These are phyloP conservation scores for Leptocoma aspasia DNA, from an alignment of 2,113 vertebrate genomes.

Conservation along the genomic window DNA sequence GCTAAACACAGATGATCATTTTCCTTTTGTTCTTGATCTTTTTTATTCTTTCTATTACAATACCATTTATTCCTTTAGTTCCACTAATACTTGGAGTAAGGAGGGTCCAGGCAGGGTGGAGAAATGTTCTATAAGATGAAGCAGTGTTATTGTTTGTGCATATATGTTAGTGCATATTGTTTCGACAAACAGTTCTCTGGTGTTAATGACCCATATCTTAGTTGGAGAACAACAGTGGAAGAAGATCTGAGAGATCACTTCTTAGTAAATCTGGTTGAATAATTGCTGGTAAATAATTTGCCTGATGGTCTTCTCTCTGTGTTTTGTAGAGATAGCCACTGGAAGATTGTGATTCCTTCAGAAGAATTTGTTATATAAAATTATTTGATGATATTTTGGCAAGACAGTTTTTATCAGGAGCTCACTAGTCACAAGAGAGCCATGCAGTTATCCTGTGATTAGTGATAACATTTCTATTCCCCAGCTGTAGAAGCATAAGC, in stretches of 20 bases:
- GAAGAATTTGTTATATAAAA: not conserved
- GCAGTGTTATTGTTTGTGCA: not conserved
- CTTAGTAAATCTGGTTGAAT: not conserved
- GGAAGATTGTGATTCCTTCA: not conserved
- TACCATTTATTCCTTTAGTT: not conserved
- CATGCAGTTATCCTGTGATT: not conserved
- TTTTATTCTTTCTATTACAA: not conserved
- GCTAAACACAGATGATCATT: not conserved
- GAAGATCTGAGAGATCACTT: not conserved
- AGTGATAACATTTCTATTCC: not conserved
- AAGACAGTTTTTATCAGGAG: not conserved
- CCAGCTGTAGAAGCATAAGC: not conserved
- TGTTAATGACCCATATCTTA: not conserved
- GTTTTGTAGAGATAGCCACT: not conserved
- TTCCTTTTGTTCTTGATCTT: not conserved
- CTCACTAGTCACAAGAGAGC: not conserved
- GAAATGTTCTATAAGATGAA: not conserved
- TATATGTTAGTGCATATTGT: not conserved
- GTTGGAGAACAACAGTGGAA: not conserved
- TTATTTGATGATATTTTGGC: not conserved
- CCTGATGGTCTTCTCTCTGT: not conserved
- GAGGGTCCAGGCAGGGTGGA: not conserved
- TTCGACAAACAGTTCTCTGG: not conserved
- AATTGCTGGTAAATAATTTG: not conserved
- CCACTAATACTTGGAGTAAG: not conserved